Base-by-base conservation (phyloP, 2,888 invertebrate species). In the Pardosa pseudoannulata region DNA sequence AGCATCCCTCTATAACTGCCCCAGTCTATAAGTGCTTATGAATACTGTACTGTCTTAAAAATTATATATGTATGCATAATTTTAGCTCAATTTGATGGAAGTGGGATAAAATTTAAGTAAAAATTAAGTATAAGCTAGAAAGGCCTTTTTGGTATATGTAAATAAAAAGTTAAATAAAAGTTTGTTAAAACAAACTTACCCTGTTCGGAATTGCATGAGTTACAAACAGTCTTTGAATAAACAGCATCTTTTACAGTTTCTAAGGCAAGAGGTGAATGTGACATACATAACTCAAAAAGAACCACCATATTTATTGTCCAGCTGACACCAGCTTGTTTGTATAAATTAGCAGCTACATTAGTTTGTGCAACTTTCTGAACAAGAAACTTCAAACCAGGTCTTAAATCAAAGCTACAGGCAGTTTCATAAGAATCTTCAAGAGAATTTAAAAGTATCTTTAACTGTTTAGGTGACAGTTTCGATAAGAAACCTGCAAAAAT, bases 311-410 rank as follows among this genome's bases (percentile, higher is more conserved):
- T 91, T 27, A 97, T 95, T 56, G 97, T 95, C 95, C 97, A 97
- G 0, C 97, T 96, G 0, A 97, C 96, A 39, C 97, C 96, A 11
- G 97, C 96, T 92, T 97, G 97, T 87, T 87, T 96, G 91, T 97
- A 97, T n/a, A 97, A 93, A 92, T 97, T 97, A 0, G 97, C 96
- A 3, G 96, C 96, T 90, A 95, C 94, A 64, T 88, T 83, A 27
- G 88, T 87, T 86, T 95, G 95, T 88, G 96, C 93, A 0, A 97
- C 97, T 93, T 98, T 98, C 92, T 98, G 98, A 88, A 97, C 94
- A 1, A 98, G 93, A 91, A 98, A 98, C 91, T 98, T 98, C 27
- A 98, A 93, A 0, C 98, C 98, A 0, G 98, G 98, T 39, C 98
- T 94, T 9, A 94, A 93, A 91, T 98, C 98, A 91, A 98, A 98